A percentile compares a stretch with the other conserved stretches of the same genome.
phyloP scores from a whole-genome alignment of 1,140 invertebrate species.

The Ctenoplectra terminalis region DNA sequence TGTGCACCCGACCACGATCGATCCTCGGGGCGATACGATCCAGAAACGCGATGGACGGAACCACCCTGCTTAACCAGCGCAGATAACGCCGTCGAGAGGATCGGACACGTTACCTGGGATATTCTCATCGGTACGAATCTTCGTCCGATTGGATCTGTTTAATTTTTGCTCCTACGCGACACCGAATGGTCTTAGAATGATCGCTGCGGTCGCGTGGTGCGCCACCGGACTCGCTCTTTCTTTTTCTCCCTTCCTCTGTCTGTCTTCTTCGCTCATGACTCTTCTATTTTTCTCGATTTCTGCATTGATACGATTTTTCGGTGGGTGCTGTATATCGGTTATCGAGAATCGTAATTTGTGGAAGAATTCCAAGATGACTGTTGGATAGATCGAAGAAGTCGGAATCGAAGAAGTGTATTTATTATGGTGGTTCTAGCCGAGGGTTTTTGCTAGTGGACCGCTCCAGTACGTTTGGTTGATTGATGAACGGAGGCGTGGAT shows the following conservation, averaged over 20 bases:
- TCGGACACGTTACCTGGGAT: background rate
- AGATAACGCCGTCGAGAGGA: conserved; percentile 46
- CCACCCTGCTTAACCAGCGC: conserved; percentile 54
- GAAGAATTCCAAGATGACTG: background rate
- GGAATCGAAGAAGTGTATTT: background rate
- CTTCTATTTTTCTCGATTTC: background rate
- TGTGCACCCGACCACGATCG: conserved; percentile 65
- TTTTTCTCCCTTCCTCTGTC: background rate
- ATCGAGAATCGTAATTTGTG: background rate
- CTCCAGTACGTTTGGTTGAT: background rate
- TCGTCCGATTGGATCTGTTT: background rate
- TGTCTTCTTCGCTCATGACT: too few relatives aligned
- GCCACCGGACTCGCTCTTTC: conserved; percentile 12
- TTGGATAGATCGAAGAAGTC: background rate
- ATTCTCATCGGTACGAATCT: conserved; percentile 29
- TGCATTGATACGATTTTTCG: background rate
- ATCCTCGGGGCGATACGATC: conserved; percentile 69
- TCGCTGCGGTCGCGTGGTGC: conserved; percentile 44
- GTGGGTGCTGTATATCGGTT: background rate
- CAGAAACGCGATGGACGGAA: conserved; percentile 66
- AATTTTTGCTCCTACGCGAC: background rate
- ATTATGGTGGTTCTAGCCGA: background rate
- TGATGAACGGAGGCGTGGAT: background rate
- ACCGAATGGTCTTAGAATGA: background rate
- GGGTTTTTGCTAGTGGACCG: conserved; percentile 3